Conservation (phyloP, 2,888 invertebrate genomes). For the Phyllotreta striolata region DNA sequence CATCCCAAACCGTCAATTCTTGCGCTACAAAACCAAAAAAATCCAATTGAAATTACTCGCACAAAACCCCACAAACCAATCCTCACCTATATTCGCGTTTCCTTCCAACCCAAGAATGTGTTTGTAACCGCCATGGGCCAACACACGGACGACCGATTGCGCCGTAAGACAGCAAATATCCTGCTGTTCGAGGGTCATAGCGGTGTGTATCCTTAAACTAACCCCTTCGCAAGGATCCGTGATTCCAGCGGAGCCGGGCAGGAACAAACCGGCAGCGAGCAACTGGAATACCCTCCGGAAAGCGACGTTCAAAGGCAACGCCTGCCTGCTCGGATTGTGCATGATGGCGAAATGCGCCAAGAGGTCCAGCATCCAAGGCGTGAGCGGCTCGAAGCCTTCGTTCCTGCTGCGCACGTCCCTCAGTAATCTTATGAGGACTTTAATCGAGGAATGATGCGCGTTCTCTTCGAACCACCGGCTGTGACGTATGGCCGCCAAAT, state of each 20-base stretch:
- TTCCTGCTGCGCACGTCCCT: conserved; percentile 91
- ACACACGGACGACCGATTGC: conserved; percentile 88
- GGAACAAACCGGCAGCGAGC: conserved; percentile 91
- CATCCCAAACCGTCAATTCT: conserved; percentile 97
- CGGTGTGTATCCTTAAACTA: conserved; percentile 87
- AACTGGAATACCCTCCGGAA: conserved; percentile 86
- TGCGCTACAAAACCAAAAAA: conserved; percentile 57
- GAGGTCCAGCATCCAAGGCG: conserved; percentile 97
- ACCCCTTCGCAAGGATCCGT: conserved; percentile 95
- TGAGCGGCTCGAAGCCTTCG: conserved; percentile 87
- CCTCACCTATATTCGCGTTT: conserved; percentile 60
- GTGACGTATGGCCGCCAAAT: conserved; percentile 93
- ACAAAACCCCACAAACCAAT: too few relatives aligned
- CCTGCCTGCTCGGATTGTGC: conserved; percentile 94
- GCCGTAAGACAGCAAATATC: conserved; percentile 94
- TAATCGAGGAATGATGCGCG: conserved; percentile 95
- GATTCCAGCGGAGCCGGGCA: conserved; percentile 92
- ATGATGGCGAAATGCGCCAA: conserved; percentile 95
- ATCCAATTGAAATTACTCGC: neutral
- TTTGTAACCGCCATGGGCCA: conserved; percentile 93
- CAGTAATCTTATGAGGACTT: conserved; percentile 89
- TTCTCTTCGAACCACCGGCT: conserved; percentile 99
- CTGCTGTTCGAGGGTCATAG: conserved; percentile 89
- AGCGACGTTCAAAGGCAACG: conserved; percentile 90
- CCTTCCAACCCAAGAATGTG: conserved; percentile 80